phyloP scores from a whole-genome alignment of 2,888 invertebrate genomes.

The Gryllus longicercus region DNA sequence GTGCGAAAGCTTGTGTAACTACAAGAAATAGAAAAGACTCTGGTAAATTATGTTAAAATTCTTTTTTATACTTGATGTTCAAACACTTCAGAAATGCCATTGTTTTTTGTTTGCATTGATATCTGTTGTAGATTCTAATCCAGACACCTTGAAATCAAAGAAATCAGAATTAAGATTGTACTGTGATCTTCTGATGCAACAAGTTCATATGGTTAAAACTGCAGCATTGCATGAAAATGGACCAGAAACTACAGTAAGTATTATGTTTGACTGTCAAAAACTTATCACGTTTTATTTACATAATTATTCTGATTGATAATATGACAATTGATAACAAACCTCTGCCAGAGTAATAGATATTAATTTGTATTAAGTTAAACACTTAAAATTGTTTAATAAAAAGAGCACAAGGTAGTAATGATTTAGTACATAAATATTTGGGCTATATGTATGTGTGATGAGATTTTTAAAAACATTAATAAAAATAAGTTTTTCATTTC shows the following conservation, averaged over 20 bases:
- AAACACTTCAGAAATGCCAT: background rate
- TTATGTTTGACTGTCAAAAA: background rate
- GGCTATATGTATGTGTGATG: too few species aligned
- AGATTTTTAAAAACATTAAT: too few species aligned
- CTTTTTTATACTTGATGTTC: background rate
- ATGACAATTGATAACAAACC: too few species aligned
- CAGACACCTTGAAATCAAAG: slow-evolving; percentile 64
- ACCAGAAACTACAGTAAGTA: slow-evolving; percentile 57
- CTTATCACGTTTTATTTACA: background rate
- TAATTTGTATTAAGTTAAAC: too few species aligned
- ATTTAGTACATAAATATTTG: too few species aligned
- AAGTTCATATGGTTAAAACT: slow-evolving; percentile 71
- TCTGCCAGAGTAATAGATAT: too few species aligned
- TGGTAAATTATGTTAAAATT: slow-evolving; percentile 36
- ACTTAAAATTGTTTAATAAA: too few species aligned
- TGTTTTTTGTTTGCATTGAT: background rate
- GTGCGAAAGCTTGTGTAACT: slow-evolving; percentile 68
- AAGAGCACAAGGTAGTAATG: too few species aligned
- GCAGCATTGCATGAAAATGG: slow-evolving; percentile 56
- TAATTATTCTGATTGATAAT: background rate
- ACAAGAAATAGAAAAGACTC: slow-evolving; percentile 44
- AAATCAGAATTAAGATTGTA: slow-evolving; percentile 74
- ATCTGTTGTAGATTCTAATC: slow-evolving; percentile 50
- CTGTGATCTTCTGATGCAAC: slow-evolving; percentile 80
- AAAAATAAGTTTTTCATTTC: too few species aligned